Percentiles rank a stretch among this genome's conserved stretches.
phyloP scores from a whole-genome alignment of 2,888 invertebrate genomes.

The Liopterus haemorrhoidalis region DNA sequence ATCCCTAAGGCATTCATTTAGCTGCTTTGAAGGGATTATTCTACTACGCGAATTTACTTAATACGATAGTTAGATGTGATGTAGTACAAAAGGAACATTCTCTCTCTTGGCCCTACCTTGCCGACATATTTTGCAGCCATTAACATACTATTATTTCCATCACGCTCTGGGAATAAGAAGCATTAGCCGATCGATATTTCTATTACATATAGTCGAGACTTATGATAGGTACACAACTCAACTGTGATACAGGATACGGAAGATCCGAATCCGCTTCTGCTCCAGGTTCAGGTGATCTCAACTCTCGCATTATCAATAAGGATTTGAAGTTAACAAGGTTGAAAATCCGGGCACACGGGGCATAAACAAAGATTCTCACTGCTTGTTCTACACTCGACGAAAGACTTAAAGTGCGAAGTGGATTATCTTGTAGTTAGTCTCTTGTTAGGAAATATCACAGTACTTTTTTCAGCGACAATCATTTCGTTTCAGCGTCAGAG shows the following conservation, averaged over 20 bases:
- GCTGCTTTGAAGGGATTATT: slow-evolving; percentile 49
- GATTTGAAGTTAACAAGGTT: too few relatives aligned
- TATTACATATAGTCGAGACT: slow-evolving; percentile 19
- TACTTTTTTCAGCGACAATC: too few relatives aligned
- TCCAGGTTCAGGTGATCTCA: too few relatives aligned
- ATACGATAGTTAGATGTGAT: slow-evolving; percentile 44
- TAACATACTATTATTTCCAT: slow-evolving; percentile 44
- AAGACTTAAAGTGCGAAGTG: too few relatives aligned
- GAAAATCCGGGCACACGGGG: too few relatives aligned
- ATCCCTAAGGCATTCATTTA: slow-evolving; percentile 45
- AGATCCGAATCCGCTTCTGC: too few relatives aligned
- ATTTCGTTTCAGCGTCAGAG: too few relatives aligned
- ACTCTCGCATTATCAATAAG: too few relatives aligned
- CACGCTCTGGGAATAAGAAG: slow-evolving; percentile 28
- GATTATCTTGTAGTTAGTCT: too few relatives aligned
- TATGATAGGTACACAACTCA: slow-evolving; percentile 15
- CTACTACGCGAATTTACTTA: slow-evolving; percentile 46
- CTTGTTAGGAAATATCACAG: too few relatives aligned
- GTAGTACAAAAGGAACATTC: slow-evolving; percentile 43
- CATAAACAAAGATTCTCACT: too few relatives aligned
- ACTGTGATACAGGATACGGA: slow-evolving; percentile 22
- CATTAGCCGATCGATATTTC: slow-evolving; percentile 35
- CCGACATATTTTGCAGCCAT: slow-evolving; percentile 40
- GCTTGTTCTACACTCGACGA: too few relatives aligned
- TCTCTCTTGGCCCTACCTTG: slow-evolving; percentile 43